A percentile compares a stretch with the other conserved stretches of the same genome.
These are phyloP conservation scores for Macaria liturata DNA, from an alignment of 2,888 invertebrate species.

Conservation along the genomic window DNA sequence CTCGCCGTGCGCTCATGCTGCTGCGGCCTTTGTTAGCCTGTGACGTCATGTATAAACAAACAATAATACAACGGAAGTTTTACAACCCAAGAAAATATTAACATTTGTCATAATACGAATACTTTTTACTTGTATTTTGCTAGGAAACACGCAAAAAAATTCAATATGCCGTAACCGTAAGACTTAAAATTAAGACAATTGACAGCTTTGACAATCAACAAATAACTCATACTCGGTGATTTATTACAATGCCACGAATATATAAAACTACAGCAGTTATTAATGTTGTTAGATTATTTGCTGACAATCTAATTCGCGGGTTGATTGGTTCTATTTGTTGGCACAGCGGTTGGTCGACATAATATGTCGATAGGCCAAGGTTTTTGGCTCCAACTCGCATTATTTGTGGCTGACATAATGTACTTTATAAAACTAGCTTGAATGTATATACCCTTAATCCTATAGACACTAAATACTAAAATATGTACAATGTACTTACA, in stretches of 20 bases:
- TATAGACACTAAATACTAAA: too few species aligned
- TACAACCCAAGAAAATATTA: too few species aligned
- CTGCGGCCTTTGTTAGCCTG: constrained; percentile 4
- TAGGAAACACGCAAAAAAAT: background rate
- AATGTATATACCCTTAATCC: background rate
- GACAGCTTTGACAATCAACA: constrained; percentile 3
- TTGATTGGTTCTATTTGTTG: constrained; percentile 25
- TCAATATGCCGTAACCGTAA: background rate
- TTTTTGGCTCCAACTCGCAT: constrained; percentile 38
- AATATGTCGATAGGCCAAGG: constrained; percentile 49
- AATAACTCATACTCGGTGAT: constrained; percentile 2
- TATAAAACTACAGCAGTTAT: constrained; percentile 1
- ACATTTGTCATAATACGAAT: too few species aligned
- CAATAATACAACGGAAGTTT: constrained; percentile 10
- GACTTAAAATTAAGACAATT: background rate
- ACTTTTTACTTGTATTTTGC: too few species aligned
- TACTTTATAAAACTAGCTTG: background rate
- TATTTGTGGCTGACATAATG: constrained; percentile 37
- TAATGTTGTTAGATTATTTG: constrained; percentile 8
- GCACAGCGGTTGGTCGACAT: constrained; percentile 25
- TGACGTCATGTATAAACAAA: constrained; percentile 38
- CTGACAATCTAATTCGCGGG: constrained; percentile 12
- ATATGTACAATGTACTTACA: too few species aligned
- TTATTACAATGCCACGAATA: constrained; percentile 3
- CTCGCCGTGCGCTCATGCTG: constrained; percentile 15